These are phyloP conservation scores for Ptychochromis oligacanthus DNA, from an alignment of 2,113 vertebrate species.

Conservation along the genomic window DNA sequence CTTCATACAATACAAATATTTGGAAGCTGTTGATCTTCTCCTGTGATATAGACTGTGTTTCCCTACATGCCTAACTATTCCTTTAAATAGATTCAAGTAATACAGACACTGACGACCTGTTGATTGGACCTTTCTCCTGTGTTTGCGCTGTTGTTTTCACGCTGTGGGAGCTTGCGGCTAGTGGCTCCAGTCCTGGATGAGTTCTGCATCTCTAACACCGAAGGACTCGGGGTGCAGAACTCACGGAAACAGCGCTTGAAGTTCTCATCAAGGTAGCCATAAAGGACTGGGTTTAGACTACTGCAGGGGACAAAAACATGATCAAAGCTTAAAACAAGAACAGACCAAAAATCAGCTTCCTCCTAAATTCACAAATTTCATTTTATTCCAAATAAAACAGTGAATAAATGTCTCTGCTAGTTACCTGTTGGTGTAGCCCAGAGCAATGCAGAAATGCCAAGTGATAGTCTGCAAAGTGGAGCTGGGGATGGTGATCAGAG, in stretches of 20 bases:
- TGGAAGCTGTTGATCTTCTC: neutral
- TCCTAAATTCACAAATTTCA: neutral
- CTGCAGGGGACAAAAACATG: slow-evolving; percentile 36
- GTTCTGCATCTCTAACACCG: slow-evolving; percentile 90
- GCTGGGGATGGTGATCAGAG: slow-evolving; percentile 91
- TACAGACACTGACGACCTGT: slow-evolving; percentile 82
- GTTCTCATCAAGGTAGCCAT: slow-evolving; percentile 98
- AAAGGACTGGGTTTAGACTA: slow-evolving; percentile 96
- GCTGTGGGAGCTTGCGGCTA: slow-evolving; percentile 81
- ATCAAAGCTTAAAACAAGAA: neutral
- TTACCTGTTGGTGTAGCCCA: slow-evolving; percentile 98
- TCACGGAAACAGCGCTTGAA: slow-evolving; percentile 99
- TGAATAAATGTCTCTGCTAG: no score
- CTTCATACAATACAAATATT: neutral
- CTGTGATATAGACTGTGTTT: neutral
- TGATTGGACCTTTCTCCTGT: slow-evolving; percentile 94
- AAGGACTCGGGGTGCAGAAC: slow-evolving; percentile 94
- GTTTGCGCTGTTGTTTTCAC: slow-evolving; percentile 88
- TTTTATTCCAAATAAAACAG: neutral
- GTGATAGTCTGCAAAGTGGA: slow-evolving; percentile 94
- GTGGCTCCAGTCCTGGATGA: slow-evolving; percentile 83
- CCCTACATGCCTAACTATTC: neutral
- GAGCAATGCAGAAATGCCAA: slow-evolving; percentile 98
- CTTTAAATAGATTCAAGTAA: slow-evolving; percentile 1
- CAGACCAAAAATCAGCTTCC: neutral